Evolutionary conservation across 2,888 invertebrate species (phyloP).

Genomic region (Eugnorisma glareosa): DNA sequence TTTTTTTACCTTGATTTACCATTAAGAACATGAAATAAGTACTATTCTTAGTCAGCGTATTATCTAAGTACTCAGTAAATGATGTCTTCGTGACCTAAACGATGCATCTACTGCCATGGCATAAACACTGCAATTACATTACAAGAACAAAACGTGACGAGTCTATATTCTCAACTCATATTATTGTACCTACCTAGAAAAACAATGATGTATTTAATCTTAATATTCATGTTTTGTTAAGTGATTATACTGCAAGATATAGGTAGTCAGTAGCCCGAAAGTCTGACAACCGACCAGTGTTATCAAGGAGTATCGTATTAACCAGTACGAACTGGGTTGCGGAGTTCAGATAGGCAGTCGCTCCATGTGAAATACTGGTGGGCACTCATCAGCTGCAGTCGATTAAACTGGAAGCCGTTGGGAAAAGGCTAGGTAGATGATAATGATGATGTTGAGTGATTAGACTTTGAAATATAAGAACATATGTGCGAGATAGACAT

Average conservation of each 20-base stretch:
- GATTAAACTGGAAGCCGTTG: neutral
- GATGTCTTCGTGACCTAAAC: conserved; percentile 21
- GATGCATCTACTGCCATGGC: neutral
- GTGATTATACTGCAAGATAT: neutral
- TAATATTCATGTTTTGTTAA: neutral
- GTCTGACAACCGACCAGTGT: neutral
- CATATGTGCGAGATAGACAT: neutral
- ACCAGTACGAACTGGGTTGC: neutral
- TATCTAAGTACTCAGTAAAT: conserved; percentile 3
- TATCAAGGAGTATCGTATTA: neutral
- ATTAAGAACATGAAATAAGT: neutral
- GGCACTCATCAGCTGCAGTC: neutral
- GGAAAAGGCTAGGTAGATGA: neutral
- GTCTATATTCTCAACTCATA: neutral
- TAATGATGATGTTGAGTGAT: neutral
- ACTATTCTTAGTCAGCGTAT: neutral
- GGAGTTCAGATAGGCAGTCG: neutral
- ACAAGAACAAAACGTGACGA: conserved; percentile 40
- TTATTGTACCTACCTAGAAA: neutral
- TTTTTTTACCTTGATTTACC: neutral
- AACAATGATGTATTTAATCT: neutral
- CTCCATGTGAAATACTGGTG: too few species aligned
- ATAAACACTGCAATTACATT: conserved; percentile 44
- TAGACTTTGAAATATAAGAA: neutral
- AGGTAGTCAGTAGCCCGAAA: neutral